These are phyloP conservation scores for Orchestes rusci DNA, from an alignment of 2,888 invertebrate genomes.

Conservation along the genomic window DNA sequence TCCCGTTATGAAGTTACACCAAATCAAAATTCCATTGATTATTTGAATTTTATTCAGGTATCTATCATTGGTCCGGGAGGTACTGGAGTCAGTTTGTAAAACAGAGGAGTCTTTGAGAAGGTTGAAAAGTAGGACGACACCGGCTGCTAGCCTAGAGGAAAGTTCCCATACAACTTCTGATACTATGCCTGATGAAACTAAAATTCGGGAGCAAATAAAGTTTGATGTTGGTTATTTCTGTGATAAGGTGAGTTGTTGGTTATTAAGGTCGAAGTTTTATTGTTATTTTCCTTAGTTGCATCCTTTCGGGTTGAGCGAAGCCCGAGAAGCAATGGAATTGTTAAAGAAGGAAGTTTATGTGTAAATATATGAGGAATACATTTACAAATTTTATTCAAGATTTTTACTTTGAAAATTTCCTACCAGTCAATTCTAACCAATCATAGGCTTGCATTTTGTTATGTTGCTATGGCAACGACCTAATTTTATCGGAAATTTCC, in stretches of 20 bases:
- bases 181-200: constrained; percentile 70
- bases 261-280: background rate
- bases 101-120: constrained; percentile 91
- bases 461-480: too few relatives aligned
- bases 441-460: too few relatives aligned
- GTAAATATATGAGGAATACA: too few relatives aligned
- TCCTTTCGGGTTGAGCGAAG: constrained; percentile 22
- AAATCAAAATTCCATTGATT: too few relatives aligned
- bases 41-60: too few relatives aligned
- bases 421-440: too few relatives aligned
- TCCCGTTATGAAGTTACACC: too few relatives aligned
- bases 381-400: too few relatives aligned
- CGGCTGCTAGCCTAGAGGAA: constrained; percentile 12
- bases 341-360: constrained; percentile 25
- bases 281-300: constrained; percentile 26
- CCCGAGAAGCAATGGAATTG: constrained; percentile 25
- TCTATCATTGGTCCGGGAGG: constrained; percentile 71
- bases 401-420: too few relatives aligned
- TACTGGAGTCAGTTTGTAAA: constrained; percentile 86
- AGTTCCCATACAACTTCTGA: constrained; percentile 40
- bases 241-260: constrained; percentile 44
- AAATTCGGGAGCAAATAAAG: constrained; percentile 83
- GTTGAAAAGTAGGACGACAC: constrained; percentile 53
- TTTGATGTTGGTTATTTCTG: constrained; percentile 77
- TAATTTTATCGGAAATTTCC: too few relatives aligned